Percentiles rank a stretch among this genome's conserved stretches.
Evolutionary conservation across 2,888 invertebrate species (phyloP).

Genomic region (Meiosimyza decipiens): DNA sequence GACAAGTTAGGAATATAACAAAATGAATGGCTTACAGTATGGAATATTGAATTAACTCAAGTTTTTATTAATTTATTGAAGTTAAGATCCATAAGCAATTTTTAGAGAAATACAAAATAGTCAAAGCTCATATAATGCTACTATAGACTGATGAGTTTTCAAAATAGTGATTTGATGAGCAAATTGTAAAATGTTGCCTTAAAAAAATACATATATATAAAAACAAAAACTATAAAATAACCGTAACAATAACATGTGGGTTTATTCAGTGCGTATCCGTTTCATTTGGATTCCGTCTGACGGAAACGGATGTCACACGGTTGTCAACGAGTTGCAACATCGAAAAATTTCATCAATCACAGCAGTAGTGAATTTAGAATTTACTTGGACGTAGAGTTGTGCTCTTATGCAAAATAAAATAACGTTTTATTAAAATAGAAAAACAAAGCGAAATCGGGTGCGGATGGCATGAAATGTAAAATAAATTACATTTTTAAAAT

Average conservation of each 20-base stretch:
- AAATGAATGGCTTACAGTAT: constrained; percentile 6
- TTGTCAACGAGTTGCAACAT: constrained; percentile 10
- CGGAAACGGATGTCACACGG: constrained; percentile 25
- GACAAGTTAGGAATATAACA: constrained; percentile 20
- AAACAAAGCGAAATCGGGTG: constrained; percentile 33
- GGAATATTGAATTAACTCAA: constrained; percentile 1
- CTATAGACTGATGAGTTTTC: neutral
- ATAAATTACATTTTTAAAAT: constrained; percentile 38
- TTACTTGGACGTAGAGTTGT: too few relatives aligned
- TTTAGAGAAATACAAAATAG: neutral
- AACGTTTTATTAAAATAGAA: constrained; percentile 38
- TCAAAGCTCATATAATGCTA: neutral
- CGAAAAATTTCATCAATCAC: neutral
- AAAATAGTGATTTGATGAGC: neutral
- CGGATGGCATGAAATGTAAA: constrained; percentile 28
- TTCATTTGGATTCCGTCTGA: constrained; percentile 23
- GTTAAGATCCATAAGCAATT: neutral
- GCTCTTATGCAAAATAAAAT: constrained; percentile 33
- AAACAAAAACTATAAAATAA: neutral
- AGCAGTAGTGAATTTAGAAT: neutral
- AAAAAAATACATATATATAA: neutral
- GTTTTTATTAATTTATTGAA: constrained; percentile 5
- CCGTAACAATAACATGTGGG: neutral
- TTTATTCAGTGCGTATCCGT: constrained; percentile 8
- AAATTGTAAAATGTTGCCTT: neutral